Conservation (phyloP, 2,888 invertebrate species). For the Mesorhabditis sp. region DNA sequence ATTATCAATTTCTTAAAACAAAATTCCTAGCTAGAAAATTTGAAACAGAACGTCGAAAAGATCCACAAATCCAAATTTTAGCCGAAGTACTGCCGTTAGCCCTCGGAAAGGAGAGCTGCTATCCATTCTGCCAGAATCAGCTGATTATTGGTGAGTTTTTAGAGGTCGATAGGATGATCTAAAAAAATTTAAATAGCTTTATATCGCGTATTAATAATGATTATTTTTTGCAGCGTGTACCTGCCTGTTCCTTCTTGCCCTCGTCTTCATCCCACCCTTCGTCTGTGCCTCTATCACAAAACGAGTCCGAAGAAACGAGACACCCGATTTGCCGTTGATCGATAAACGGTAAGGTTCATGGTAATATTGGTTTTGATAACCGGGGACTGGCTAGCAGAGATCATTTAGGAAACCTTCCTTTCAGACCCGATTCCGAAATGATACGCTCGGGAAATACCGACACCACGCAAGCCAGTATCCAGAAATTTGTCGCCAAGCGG, state of each 20-base stretch:
- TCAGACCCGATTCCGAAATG: constrained; percentile 47
- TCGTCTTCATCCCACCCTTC: constrained; percentile 38
- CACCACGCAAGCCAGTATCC: constrained; percentile 39
- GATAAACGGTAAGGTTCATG: constrained; percentile 35
- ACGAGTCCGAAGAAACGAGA: constrained; percentile 23
- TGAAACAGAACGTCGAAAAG: too few species aligned
- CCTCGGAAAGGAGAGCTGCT: neutral
- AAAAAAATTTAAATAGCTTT: too few species aligned
- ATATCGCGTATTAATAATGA: too few species aligned
- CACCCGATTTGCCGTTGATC: constrained; percentile 32
- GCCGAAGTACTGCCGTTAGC: neutral
- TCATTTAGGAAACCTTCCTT: neutral
- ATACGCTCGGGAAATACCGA: constrained; percentile 51
- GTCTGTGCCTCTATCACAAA: constrained; percentile 35
- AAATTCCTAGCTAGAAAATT: too few species aligned
- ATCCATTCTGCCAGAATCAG: neutral
- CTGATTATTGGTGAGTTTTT: neutral
- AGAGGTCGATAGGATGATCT: too few species aligned
- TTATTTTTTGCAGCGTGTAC: constrained; percentile 11
- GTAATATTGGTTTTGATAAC: too few species aligned
- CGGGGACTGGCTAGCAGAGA: too few species aligned
- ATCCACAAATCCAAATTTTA: neutral
- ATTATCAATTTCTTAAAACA: too few species aligned
- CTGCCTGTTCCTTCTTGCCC: constrained; percentile 27
- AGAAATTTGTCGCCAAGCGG: constrained; percentile 32